Base-by-base conservation (phyloP, 2,797 vertebrate species). In the Manis javanica region DNA sequence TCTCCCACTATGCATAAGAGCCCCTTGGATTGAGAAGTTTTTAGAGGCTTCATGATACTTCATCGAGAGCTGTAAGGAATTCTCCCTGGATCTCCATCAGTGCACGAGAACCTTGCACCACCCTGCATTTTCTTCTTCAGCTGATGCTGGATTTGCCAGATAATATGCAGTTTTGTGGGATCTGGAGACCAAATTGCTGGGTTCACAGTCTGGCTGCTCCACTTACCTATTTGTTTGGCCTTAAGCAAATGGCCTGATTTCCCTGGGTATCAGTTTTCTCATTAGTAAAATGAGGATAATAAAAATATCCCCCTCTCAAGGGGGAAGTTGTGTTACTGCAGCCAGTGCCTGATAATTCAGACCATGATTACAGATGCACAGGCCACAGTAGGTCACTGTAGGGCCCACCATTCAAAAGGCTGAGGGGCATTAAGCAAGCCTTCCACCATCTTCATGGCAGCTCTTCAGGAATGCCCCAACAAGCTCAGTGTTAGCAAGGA, bases 251-350 rank as follows among this genome's bases (percentile, higher is more conserved):
- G 29, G 29, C 49, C 21, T 84, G 39, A 51, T 24, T 69, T 83
- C 74, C 29, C 29, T 79, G 63, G 82, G 21, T 10, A 68, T 57
- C 46, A 2, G 2, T 34, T 34, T 89, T 79, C 51, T 96, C 21
- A 63, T 55, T 42, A 86, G 29, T 66, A 46, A 91, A 83, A 92
- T 77, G 19, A 19, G 5, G n/a, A 26, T 88, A 53, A 92, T 66
- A 77, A 93, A 94, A 69, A 18, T 42, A 9, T 29, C 15, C 37
- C 7, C 7, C 16, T 24, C 31, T 19, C 11, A 3, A 57, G 66
- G 31, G 55, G 13, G 26, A 85, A 75, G 37, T 4, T 1, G 5
- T 72, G 29, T 84, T 71, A 46, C 26, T 53, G 31, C 39, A 57
- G 12, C 37, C 39, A 51, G 26, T 57, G 55, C 77, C 5, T 34